A percentile compares a stretch with the other conserved stretches of the same genome.
phyloP scores from a whole-genome alignment of 1,140 invertebrate species.

The Parapsyche elsis region DNA sequence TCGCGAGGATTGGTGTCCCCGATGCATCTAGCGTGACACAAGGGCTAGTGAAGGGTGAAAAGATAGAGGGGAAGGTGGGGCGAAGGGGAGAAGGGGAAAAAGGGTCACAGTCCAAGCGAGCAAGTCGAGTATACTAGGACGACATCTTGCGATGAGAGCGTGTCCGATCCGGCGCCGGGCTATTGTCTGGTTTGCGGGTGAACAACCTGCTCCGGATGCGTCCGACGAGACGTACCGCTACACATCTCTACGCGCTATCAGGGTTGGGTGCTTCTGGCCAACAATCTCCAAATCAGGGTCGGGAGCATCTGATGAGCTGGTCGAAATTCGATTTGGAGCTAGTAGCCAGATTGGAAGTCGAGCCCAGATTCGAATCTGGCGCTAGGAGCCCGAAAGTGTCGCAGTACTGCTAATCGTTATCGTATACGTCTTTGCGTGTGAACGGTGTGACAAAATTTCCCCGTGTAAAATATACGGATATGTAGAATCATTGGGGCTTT shows the following conservation, averaged over 20 bases:
- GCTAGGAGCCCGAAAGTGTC: too few species aligned
- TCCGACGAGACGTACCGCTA: neutral
- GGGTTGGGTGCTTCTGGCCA: neutral
- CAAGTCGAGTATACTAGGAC: neutral
- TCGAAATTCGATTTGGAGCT: too few species aligned
- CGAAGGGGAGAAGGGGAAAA: neutral
- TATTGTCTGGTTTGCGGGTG: constrained; percentile 6
- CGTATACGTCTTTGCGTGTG: neutral
- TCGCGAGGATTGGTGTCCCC: too few species aligned
- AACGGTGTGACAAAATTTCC: too few species aligned
- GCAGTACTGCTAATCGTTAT: neutral
- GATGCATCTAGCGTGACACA: too few species aligned
- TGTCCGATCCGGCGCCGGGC: constrained; percentile 14
- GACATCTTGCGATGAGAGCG: neutral
- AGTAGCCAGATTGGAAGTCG: too few species aligned
- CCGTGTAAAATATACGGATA: too few species aligned
- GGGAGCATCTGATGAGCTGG: too few species aligned
- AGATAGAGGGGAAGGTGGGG: neutral
- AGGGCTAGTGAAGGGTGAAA: neutral
- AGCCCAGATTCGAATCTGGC: too few species aligned
- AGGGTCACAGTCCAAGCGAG: neutral
- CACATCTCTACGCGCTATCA: neutral
- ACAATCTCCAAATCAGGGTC: too few species aligned
- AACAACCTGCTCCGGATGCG: constrained; percentile 39
- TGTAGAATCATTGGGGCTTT: too few species aligned